Evolutionary conservation across 2,888 invertebrate genomes (phyloP).

Genomic region (Crioceris asparagi): DNA sequence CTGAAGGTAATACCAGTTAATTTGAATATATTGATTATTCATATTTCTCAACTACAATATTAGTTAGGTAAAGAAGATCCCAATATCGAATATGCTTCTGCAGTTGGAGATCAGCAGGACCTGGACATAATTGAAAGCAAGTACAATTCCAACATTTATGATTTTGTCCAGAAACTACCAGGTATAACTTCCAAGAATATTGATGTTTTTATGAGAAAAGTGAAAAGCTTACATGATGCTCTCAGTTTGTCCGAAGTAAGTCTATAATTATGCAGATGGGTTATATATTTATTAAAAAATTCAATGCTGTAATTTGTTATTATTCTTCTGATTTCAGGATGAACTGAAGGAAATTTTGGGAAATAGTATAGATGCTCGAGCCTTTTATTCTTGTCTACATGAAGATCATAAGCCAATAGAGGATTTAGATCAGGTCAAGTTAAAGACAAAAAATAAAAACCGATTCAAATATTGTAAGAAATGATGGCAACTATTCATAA

Average conservation of each 20-base stretch:
- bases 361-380: conserved; percentile 57
- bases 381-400: conserved; percentile 61
- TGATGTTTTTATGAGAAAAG: conserved; percentile 61
- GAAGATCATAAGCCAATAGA: conserved; percentile 46
- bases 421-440: no score
- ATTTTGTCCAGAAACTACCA: conserved; percentile 71
- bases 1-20: conserved; percentile 54
- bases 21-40: neutral
- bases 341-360: conserved; percentile 61
- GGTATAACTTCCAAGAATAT: conserved; percentile 84
- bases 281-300: neutral
- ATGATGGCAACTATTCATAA: no score
- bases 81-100: conserved; percentile 56
- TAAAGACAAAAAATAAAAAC: no score
- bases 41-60: neutral
- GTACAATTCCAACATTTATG: conserved; percentile 51
- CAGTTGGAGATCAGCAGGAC: conserved; percentile 57
- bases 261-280: conserved; percentile 1
- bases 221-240: conserved; percentile 38
- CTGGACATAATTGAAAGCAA: conserved; percentile 41
- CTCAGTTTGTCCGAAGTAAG: conserved; percentile 24
- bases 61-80: conserved; percentile 77
- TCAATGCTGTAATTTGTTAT: neutral
- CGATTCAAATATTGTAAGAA: no score
- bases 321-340: conserved; percentile 43